These are phyloP conservation scores for Drosophila nigritarsus DNA, from an alignment of 2,888 invertebrate species.

Conservation along the genomic window DNA sequence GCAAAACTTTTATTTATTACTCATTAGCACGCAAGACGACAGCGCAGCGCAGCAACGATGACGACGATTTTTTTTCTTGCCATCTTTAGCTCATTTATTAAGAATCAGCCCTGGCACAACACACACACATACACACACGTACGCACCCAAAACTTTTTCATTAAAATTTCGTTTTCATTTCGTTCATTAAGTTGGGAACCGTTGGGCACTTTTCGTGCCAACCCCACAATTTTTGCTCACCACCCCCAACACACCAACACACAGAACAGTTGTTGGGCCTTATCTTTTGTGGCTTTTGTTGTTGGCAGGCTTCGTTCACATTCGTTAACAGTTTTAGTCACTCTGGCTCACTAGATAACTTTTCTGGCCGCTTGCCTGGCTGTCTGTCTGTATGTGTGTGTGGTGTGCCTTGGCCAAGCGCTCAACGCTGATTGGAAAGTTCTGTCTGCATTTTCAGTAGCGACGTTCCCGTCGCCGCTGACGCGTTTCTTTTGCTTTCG, in stretches of 20 bases:
- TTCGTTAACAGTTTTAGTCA: conserved; percentile 72
- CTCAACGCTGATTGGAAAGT: conserved; percentile 63
- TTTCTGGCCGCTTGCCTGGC: conserved; percentile 26
- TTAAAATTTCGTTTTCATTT: conserved; percentile 75
- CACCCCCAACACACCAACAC: conserved; percentile 30
- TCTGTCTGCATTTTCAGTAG: conserved; percentile 61
- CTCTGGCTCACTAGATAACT: conserved; percentile 51
- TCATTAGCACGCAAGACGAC: conserved; percentile 73
- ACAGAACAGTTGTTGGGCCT: conserved; percentile 26
- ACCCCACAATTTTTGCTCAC: conserved; percentile 16
- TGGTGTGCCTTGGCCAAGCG: conserved; percentile 45
- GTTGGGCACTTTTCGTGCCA: conserved; percentile 46
- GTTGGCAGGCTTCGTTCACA: conserved; percentile 20
- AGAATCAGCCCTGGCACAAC: conserved; percentile 50
- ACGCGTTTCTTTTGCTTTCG: conserved; percentile 54
- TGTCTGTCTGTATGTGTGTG: background rate
- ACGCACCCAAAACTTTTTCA: conserved; percentile 62
- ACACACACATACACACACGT: conserved; percentile 21
- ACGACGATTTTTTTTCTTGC: conserved; percentile 56
- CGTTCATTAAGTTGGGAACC: conserved; percentile 53
- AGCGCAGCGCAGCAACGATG: conserved; percentile 22
- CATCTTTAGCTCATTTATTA: conserved; percentile 73
- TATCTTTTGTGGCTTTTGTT: conserved; percentile 57
- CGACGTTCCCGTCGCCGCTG: conserved; percentile 46
- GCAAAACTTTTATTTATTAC: conserved; percentile 71